Conservation (phyloP, 2,888 invertebrate species). For the Noctua fimbriata region DNA sequence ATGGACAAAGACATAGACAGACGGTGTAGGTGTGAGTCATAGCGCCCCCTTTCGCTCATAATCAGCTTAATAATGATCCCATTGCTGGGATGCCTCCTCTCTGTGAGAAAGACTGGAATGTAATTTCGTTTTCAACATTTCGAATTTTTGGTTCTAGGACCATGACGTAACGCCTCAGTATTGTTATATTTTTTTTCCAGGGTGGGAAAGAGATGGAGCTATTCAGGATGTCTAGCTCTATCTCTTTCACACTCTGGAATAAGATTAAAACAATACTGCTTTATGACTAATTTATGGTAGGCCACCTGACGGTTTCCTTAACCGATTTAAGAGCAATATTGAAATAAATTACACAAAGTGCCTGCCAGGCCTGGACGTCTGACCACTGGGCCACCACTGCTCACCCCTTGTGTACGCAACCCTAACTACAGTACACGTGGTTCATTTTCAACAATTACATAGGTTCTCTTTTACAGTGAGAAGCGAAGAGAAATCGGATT, state of each 20-base stretch:
- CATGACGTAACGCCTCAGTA: too few species aligned
- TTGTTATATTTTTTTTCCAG: too few species aligned
- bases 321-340: neutral
- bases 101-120: neutral
- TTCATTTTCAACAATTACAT: conserved; percentile 14
- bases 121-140: neutral
- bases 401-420: neutral
- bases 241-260: too few species aligned
- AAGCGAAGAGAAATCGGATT: neutral
- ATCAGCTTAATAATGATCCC: neutral
- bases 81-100: neutral
- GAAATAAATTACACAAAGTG: neutral
- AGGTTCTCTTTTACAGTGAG: neutral
- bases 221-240: too few species aligned
- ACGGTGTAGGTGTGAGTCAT: neutral
- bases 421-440: neutral
- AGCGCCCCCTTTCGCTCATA: neutral
- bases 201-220: too few species aligned
- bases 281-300: too few species aligned
- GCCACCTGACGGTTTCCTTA: neutral
- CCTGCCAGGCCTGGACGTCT: neutral
- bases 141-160: neutral
- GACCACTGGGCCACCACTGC: neutral
- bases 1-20: neutral
- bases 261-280: too few species aligned